Evolutionary conservation across 2,113 vertebrate species (phyloP).

Genomic region (Gymnorhina tibicen): DNA sequence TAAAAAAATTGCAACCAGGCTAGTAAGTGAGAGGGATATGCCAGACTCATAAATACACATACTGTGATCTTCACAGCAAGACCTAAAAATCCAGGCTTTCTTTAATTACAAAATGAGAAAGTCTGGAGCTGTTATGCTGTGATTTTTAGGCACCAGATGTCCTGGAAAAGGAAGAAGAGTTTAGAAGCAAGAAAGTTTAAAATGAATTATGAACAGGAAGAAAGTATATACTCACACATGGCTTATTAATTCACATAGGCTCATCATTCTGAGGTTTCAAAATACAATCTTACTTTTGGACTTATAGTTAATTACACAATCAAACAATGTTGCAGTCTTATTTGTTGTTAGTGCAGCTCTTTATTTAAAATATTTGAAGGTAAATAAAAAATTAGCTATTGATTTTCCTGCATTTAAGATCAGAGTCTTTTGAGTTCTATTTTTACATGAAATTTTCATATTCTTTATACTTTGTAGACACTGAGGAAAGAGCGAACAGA

Average conservation of each 20-base stretch:
- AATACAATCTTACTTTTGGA: not conserved
- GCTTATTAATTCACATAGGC: not conserved
- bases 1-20: not conserved
- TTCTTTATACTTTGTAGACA: not conserved
- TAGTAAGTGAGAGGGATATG: not conserved
- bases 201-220: not conserved
- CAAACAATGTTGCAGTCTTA: not conserved
- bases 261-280: not conserved
- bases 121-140: conserved; percentile 29
- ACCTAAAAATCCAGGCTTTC: conserved; percentile 1
- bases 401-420: not conserved
- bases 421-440: not conserved
- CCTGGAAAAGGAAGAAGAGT: conserved; percentile 5
- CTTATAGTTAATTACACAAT: not conserved
- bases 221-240: not conserved
- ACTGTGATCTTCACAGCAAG: conserved; percentile 61
- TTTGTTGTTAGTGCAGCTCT: not conserved
- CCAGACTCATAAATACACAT: conserved; percentile 40
- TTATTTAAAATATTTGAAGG: not conserved
- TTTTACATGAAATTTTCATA: not conserved
- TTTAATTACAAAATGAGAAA: conserved; percentile 54
- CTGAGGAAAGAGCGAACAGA: not conserved
- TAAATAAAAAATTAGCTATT: not conserved
- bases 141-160: conserved; percentile 43
- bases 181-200: conserved; percentile 3